These are phyloP conservation scores for Fregata magnificens DNA, from an alignment of 2,113 vertebrate species.

Conservation along the genomic window DNA sequence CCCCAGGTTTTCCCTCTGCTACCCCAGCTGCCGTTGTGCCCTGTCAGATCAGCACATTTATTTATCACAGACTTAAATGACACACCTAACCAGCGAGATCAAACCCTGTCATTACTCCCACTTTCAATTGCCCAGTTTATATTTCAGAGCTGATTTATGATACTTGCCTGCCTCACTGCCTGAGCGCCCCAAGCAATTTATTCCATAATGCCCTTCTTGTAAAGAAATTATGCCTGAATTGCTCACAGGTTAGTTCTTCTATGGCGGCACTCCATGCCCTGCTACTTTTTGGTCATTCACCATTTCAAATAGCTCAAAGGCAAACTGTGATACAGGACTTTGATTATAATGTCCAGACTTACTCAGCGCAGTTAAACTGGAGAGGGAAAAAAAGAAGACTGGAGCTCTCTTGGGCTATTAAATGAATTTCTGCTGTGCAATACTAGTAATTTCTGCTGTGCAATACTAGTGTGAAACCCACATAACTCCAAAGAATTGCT, in stretches of 20 bases:
- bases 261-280: not conserved
- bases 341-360: not conserved
- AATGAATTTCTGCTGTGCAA: not conserved
- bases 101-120: not conserved
- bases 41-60: not conserved
- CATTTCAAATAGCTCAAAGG: constrained; percentile 12
- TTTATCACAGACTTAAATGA: not conserved
- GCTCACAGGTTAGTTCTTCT: not conserved
- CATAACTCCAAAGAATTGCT: not conserved
- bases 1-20: not conserved
- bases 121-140: not conserved
- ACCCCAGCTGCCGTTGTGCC: not conserved
- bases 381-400: not conserved
- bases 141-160: constrained; percentile 22
- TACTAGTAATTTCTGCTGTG: not conserved
- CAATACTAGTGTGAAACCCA: not conserved
- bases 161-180: not conserved
- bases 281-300: not conserved
- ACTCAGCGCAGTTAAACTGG: not conserved
- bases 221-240: not conserved
- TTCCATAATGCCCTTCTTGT: not conserved
- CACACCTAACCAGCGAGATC: not conserved
- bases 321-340: not conserved
- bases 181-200: not conserved
- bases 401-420: not conserved